A percentile compares a stretch with the other conserved stretches of the same genome.
These are phyloP conservation scores for Andricus quercusramuli DNA, from an alignment of 2,888 invertebrate species.

Conservation along the genomic window DNA sequence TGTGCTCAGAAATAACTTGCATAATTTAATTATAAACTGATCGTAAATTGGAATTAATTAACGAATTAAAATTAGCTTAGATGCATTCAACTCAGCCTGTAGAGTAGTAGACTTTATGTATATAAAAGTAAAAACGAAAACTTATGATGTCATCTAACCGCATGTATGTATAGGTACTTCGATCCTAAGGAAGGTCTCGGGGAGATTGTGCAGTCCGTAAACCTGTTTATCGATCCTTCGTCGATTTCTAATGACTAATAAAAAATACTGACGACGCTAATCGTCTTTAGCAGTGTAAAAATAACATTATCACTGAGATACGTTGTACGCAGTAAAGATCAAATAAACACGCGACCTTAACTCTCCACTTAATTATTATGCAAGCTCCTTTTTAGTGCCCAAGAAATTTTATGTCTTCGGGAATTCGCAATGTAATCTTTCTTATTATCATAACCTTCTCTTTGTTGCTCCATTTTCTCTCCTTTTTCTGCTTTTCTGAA, in stretches of 20 bases:
- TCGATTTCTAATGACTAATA: constrained; percentile 12
- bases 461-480: neutral
- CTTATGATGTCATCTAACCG: no score
- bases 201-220: neutral
- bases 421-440: neutral
- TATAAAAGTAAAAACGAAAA: no score
- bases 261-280: constrained; percentile 18
- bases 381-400: neutral
- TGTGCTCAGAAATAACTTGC: no score
- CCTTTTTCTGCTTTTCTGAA: neutral
- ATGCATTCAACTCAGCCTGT: neutral
- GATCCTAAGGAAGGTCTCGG: neutral
- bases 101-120: no score
- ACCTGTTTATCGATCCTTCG: constrained; percentile 7
- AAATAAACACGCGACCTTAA: neutral
- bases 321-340: neutral
- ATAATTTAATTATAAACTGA: no score
- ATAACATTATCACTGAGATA: neutral
- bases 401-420: neutral
- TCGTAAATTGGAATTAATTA: no score
- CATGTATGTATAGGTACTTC: neutral
- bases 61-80: neutral
- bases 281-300: constrained; percentile 18
- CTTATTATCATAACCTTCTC: neutral
- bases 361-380: constrained; percentile 17